phyloP scores from a whole-genome alignment of 2,888 invertebrate species.

The Dorcus parallelipipedus region DNA sequence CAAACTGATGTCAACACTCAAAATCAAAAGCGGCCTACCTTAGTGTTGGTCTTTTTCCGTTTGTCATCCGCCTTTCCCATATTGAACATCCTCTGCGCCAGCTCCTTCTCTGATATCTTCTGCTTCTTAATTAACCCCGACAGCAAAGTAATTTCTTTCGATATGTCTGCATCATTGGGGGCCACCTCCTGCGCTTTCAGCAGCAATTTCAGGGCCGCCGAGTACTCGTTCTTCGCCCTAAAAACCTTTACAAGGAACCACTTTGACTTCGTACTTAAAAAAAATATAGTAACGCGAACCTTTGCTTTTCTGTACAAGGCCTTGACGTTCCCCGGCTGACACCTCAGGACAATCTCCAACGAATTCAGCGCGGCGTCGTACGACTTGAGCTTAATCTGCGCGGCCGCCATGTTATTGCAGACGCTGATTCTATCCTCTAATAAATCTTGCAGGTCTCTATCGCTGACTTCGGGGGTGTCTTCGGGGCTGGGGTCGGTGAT shows the following conservation, averaged over 20 bases:
- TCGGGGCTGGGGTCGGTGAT: constrained; percentile 56
- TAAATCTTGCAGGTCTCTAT: constrained; percentile 61
- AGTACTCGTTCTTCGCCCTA: constrained; percentile 64
- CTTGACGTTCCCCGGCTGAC: constrained; percentile 86
- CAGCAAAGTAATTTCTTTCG: constrained; percentile 50
- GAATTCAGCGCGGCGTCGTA: constrained; percentile 82
- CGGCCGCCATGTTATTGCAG: constrained; percentile 89
- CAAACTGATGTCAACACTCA: not conserved
- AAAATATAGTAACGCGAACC: constrained; percentile 37
- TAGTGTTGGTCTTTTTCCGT: constrained; percentile 17
- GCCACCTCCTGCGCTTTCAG: constrained; percentile 62
- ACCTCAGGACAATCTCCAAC: constrained; percentile 75
- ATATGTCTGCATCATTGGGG: constrained; percentile 56
- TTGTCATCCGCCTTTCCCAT: constrained; percentile 19
- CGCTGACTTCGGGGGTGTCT: constrained; percentile 51
- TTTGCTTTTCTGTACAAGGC: constrained; percentile 85
- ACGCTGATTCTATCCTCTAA: constrained; percentile 80
- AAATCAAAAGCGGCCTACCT: constrained; percentile 4
- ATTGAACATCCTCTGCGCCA: constrained; percentile 54
- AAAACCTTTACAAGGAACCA: constrained; percentile 53
- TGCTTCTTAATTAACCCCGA: constrained; percentile 41
- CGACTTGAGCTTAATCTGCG: constrained; percentile 74
- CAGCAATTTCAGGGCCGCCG: constrained; percentile 65
- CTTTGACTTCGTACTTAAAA: not conserved
- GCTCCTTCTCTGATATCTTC: constrained; percentile 51